Evolutionary conservation across 2,797 vertebrate species (phyloP), one percentile per base, ranked within the genome.

Genomic region (Anas bahamensis): DNA sequence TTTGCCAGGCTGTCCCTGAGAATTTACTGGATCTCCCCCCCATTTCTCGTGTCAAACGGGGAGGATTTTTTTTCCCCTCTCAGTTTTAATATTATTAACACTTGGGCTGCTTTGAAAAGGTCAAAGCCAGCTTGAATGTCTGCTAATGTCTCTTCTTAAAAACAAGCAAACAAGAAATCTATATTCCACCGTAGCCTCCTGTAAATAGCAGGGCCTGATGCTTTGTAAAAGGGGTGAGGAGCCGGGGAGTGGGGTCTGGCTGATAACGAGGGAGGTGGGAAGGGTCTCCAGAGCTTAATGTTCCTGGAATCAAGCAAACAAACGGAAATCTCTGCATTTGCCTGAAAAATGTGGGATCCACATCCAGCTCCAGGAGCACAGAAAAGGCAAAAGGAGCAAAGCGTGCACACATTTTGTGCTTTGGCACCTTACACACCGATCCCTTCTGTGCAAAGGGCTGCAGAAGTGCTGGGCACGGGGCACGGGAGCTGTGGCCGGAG

Each of bases 71-170:
- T 9, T 2, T 3, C 4, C 10, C 24, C 44, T 46, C 76, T 75
- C 69, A 22, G 29, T 87, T 92, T 91, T 60, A 73, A 64, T 88
- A 21, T 81, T 88, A 56, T 78, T 93, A 88, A 79, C 89, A 86
- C 66, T 73, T 48, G 48, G 66, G 35, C 74, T 82, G 74, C 37
- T 83, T 70, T 71, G 63, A 6, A 93, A 91, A 93, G 85, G 89
- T 88, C 88, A 53, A 31, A 69, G 72, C 55, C 63, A 63, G 48
- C 71, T 73, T 29, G 37, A 44, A 44, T 75, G 48, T 83, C 71
- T 88, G 59, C 52, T 48, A 5, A 52, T 56, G 83, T 17, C 37
- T 88, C 60, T 10, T 60, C 66, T 64, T 83, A 66, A 64, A 88
- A 83, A n/a, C 44, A 60, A 72, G 53, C 60, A 72, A 83, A 71